Conservation (phyloP, 2,797 vertebrate genomes). For the Mus minutoides region DNA sequence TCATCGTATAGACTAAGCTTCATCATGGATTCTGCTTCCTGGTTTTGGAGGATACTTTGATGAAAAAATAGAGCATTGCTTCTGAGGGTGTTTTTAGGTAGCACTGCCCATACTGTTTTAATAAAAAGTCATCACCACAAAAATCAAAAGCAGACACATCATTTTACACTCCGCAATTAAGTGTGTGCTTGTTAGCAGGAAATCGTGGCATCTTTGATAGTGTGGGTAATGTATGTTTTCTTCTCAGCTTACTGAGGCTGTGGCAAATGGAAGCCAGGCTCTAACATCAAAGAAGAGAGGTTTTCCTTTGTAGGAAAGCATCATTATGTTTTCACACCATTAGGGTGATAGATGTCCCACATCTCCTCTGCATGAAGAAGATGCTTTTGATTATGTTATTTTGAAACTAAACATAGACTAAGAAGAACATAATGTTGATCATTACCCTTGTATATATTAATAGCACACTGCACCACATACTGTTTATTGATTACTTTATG, state of each 20-base stretch:
- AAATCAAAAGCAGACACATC: conserved; percentile 69
- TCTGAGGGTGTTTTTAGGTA: conserved; percentile 67
- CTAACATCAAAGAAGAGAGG: conserved; percentile 80
- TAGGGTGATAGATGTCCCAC: conserved; percentile 76
- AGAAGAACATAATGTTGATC: conserved; percentile 57
- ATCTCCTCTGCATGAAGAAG: conserved; percentile 79
- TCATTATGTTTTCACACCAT: conserved; percentile 83
- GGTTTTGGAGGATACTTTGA: conserved; percentile 22
- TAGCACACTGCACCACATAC: conserved; percentile 50
- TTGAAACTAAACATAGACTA: conserved; percentile 50
- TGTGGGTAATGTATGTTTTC: conserved; percentile 69
- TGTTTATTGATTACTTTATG: conserved; percentile 61
- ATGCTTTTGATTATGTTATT: conserved; percentile 72
- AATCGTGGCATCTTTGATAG: conserved; percentile 64
- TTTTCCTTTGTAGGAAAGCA: conserved; percentile 79
- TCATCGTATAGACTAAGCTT: conserved; percentile 30
- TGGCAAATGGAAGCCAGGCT: conserved; percentile 75
- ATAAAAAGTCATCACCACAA: conserved; percentile 35
- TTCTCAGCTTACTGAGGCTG: conserved; percentile 59
- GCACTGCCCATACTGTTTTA: conserved; percentile 41
- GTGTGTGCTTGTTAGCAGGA: conserved; percentile 70
- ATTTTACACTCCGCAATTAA: conserved; percentile 76
- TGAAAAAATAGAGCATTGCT: conserved; percentile 67
- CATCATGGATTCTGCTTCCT: conserved; percentile 33
- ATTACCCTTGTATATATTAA: conserved; percentile 68